Evolutionary conservation across 2,888 invertebrate genomes (phyloP), one percentile per base, ranked within the genome.

Genomic region (Cephus runcator): DNA sequence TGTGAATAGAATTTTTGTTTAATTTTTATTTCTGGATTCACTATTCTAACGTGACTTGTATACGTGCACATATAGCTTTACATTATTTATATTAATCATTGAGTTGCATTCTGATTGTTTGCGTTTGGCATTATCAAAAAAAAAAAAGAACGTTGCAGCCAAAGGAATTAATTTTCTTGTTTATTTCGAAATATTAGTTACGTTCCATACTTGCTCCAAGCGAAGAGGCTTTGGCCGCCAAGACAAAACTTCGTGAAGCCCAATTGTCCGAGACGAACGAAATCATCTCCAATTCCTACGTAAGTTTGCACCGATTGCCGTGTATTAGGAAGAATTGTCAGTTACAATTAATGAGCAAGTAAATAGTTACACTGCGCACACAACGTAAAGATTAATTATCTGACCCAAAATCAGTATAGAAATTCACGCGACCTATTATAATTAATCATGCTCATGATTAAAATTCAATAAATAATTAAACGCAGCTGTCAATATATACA

Each of bases 211-310:
- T 88, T 76, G 78, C 85, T 75, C 85, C 86, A 33, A 83, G 79
- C 79, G 87, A 87, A 79, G 84, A 84, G n/a, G 75, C 82, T 80
- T 75, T 79, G 77, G 79, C 80, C 12, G 82, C 77, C 69, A 83
- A 80, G 83, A 83, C 85, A 73, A 88, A 86, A 79, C 87, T 88
- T 75, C 88, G 87, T 77, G 81, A 80, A 73, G 77, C 75, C 73
- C 75, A 75, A 69, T 34, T 76, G 77, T 73, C 76, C 75, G 79
- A 81, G 76, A 73, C 75, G 76, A 83, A 82, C 23, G 77, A 79
- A 80, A 83, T 83, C 83, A 36, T 82, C 83, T 83, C 87, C 34
- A 85, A 85, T 82, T 88, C 87, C 76, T 88, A 88, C 84, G 89
- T 89, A 89, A 89, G 89, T 89, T 81, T 31, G 69, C 74, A 34